These are phyloP conservation scores for Cygnus olor DNA, from an alignment of 2,797 vertebrate genomes.

Conservation along the genomic window DNA sequence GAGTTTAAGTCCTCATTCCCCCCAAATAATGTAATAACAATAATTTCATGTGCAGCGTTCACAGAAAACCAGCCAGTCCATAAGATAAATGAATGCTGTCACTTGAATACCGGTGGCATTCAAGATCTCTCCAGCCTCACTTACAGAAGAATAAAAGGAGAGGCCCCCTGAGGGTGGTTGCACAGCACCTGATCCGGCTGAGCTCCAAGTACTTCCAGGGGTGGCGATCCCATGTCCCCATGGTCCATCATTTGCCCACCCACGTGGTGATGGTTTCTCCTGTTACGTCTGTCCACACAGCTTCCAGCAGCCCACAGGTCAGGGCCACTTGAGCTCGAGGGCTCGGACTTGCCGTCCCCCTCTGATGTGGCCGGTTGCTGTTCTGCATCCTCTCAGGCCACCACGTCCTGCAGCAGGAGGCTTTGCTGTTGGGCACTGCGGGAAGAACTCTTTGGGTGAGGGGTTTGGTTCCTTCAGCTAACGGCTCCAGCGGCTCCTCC, in stretches of 20 bases:
- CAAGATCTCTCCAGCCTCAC: background rate
- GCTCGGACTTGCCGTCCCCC: background rate
- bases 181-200: background rate
- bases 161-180: fast-evolving
- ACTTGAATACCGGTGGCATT: background rate
- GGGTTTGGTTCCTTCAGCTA: background rate
- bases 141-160: background rate
- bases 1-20: conserved; percentile 41
- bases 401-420: background rate
- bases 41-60: background rate
- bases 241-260: background rate
- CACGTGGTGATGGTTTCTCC: background rate
- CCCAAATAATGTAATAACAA: conserved; percentile 33
- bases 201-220: background rate
- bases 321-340: background rate
- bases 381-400: background rate
- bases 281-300: background rate
- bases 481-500: background rate
- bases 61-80: background rate
- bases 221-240: background rate
- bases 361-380: background rate
- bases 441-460: background rate
- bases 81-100: background rate
- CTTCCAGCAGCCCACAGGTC: background rate
- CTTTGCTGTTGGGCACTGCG: background rate